Evolutionary conservation across 2,113 vertebrate species (phyloP), one percentile per base, ranked within the genome.

Genomic region (Patagioenas fasciata): DNA sequence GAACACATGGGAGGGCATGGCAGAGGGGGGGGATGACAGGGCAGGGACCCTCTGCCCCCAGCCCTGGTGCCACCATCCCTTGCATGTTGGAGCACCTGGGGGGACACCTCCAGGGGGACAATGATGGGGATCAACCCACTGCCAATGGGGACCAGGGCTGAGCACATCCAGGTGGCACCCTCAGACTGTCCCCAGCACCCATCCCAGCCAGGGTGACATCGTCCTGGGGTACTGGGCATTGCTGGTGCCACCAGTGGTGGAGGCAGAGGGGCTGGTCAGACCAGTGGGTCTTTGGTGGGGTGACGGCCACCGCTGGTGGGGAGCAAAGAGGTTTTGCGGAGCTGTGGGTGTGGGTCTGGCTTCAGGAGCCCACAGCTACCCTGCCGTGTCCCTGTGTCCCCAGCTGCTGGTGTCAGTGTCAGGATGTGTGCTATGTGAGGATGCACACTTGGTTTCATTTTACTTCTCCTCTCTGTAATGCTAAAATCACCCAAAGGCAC

Each of bases 241-340:
- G 0, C 75, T 3, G 5, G 16, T 44, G 44, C 44, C 44, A 44
- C 44, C 44, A 44, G 44, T 44, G 44, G 54, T 53, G 61, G 15
- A 47, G 32, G n/a, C 72, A 26, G 14, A 48, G 2, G 32, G 28
- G 21, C 20, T 6, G 60, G 10, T 4, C 8, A 13, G 12, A 5
- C 10, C 2, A 3, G 6, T 0, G 3, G 13, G 34, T n/a, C 34
- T 32, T 18, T 12, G 1, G 4, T 3, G 0, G 7, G 42, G n/a
- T 64, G 64, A 67, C 2, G 5, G 31, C 10, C 69, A 6, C 28
- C 10, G 0, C 42, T 4, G 26, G 50, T 1, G 10, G 61, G 28
- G 51, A 67, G 5, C 48, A n/a, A 24, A 86, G 62, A 21, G 24
- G 31, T 28, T 84, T 51, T 31, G 34, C 50, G 28, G 48, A 13